phyloP scores from a whole-genome alignment of 2,888 invertebrate species.

The Synanthedon andrenaeformis region DNA sequence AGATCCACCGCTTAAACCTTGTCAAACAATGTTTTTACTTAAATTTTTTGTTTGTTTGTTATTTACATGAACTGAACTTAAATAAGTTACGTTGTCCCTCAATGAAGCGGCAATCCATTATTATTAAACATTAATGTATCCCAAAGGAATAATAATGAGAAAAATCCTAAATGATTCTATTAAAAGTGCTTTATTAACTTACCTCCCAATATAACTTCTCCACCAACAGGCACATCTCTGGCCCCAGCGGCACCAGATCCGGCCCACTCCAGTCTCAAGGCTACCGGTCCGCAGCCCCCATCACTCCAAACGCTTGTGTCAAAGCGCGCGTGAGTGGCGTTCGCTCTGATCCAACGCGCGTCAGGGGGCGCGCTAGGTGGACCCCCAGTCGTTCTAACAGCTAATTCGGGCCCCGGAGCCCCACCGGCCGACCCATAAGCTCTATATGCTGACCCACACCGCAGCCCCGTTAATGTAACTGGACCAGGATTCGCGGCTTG shows the following conservation, averaged over 20 bases:
- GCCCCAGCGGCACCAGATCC: slow-evolving; percentile 63
- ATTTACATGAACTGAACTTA: slow-evolving; percentile 18
- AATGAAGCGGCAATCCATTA: too few species aligned
- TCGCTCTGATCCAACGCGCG: slow-evolving; percentile 80
- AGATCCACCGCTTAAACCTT: slow-evolving; percentile 66
- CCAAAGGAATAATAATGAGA: too few species aligned
- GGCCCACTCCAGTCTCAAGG: slow-evolving; percentile 80
- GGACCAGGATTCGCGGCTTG: slow-evolving; percentile 53
- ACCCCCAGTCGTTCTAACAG: slow-evolving; percentile 85
- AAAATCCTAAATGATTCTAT: too few species aligned
- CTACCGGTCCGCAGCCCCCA: slow-evolving; percentile 85
- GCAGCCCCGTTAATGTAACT: slow-evolving; percentile 76
- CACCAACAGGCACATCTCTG: slow-evolving; percentile 56
- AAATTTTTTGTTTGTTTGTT: not conserved
- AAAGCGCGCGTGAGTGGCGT: slow-evolving; percentile 83
- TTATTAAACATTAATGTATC: too few species aligned
- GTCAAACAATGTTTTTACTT: not conserved
- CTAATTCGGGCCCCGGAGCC: slow-evolving; percentile 78
- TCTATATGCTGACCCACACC: slow-evolving; percentile 87
- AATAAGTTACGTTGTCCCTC: too few species aligned
- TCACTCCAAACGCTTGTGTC: slow-evolving; percentile 86
- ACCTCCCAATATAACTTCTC: slow-evolving; percentile 60
- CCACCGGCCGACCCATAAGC: slow-evolving; percentile 86
- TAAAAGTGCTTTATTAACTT: slow-evolving; percentile 6
- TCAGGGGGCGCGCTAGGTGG: slow-evolving; percentile 74